Evolutionary conservation across 2,888 invertebrate species (phyloP), one percentile per base, ranked within the genome.

Genomic region (Drosophila dives): DNA sequence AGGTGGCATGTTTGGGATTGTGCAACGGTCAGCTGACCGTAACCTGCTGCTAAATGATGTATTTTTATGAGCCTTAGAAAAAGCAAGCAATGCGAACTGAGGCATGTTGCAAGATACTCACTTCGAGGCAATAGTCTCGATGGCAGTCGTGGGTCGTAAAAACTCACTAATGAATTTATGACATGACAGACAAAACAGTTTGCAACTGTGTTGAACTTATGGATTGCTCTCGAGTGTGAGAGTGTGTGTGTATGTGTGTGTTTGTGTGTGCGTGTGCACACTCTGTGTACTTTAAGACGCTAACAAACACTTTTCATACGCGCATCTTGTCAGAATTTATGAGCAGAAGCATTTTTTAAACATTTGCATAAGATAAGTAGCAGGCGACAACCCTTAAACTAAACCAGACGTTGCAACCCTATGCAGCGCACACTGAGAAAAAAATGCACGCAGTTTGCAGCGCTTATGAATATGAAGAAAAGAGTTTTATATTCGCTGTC

Each of bases 311-410:
- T 75, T 59, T 70, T 73, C 62, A 65, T 55, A 45, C 54, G 54
- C 70, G 71, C 49, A 56, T 42, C 66, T 82, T 68, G 75, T 67
- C 49, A 32, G 68, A 80, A 67, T 82, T 83, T 85, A 77, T 82
- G 80, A 69, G 71, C 64, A 61, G 64, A 77, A 84, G 72, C 71
- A 80, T 73, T 76, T 72, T 63, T 63, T 34, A 80, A 77, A 72
- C 77, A 87, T 89, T 89, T 87, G 77, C 86, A 87, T 80, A 70
- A 67, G 77, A 75, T 86, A 80, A 87, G 83, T 70, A 69, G 71
- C 63, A 62, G 66, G 68, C 66, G 50, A 48, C 64, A 64, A 61
- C 70, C 58, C 58, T 67, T 49, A 8, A 4, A 38, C 17, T 34
- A 26, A 20, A 11, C 34, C 32, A 58, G 11, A 36, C 34, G 26